phyloP scores from a whole-genome alignment of 2,888 invertebrate species.

The Lithophane ornitopus region DNA sequence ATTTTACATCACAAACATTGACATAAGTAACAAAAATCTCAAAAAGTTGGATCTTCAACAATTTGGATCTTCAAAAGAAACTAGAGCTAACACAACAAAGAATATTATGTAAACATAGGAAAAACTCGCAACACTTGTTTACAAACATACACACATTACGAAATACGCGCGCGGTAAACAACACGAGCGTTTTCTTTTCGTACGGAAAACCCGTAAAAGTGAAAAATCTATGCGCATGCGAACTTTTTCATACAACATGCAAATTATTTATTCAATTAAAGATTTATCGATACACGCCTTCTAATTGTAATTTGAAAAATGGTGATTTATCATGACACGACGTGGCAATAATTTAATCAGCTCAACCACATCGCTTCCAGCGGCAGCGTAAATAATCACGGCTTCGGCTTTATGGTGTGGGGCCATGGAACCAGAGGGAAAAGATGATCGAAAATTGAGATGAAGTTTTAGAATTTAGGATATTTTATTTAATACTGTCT shows the following conservation, averaged over 20 bases:
- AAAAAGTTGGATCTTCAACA: slow-evolving; percentile 16
- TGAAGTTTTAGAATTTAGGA: background rate
- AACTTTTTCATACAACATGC: slow-evolving; percentile 47
- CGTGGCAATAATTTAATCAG: slow-evolving; percentile 43
- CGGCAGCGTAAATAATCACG: slow-evolving; percentile 44
- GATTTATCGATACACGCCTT: slow-evolving; percentile 56
- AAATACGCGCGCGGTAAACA: slow-evolving; percentile 18
- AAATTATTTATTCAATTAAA: slow-evolving; percentile 52
- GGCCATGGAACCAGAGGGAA: slow-evolving; percentile 24
- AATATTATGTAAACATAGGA: slow-evolving; percentile 40
- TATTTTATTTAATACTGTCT: background rate
- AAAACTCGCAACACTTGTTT: slow-evolving; percentile 37
- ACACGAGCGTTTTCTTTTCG: slow-evolving; percentile 18
- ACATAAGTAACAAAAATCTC: background rate
- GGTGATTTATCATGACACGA: slow-evolving; percentile 27
- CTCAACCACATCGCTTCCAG: slow-evolving; percentile 17
- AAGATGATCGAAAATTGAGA: background rate
- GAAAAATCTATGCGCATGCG: slow-evolving; percentile 26
- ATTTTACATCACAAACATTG: background rate
- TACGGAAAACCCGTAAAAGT: slow-evolving; percentile 37
- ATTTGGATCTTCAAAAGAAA: slow-evolving; percentile 9
- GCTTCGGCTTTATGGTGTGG: background rate
- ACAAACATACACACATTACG: slow-evolving; percentile 19
- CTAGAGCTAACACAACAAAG: slow-evolving; percentile 17
- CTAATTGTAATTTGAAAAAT: slow-evolving; percentile 48